These are phyloP conservation scores for Hanleya hanleyi DNA, from an alignment of 2,888 invertebrate species.

Conservation along the genomic window DNA sequence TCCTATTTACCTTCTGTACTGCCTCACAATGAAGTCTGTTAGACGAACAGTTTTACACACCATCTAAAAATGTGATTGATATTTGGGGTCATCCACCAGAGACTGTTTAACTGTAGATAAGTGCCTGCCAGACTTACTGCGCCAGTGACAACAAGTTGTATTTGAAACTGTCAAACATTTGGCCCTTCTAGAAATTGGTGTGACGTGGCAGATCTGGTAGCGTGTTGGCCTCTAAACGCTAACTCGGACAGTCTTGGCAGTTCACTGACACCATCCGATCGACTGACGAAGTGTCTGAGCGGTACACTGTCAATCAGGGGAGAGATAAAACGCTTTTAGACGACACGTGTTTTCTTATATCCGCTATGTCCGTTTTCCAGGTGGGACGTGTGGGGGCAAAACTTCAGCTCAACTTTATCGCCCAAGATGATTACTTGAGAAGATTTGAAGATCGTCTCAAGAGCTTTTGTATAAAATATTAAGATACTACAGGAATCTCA, in stretches of 20 bases:
- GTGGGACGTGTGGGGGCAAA: background rate
- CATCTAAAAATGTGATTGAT: too few relatives aligned
- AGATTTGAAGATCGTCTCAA: too few relatives aligned
- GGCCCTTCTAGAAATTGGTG: background rate
- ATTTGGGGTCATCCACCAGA: too few relatives aligned
- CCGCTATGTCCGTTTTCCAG: background rate
- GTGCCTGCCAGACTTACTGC: too few relatives aligned
- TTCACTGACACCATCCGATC: background rate
- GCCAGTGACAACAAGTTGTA: too few relatives aligned
- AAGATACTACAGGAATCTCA: too few relatives aligned
- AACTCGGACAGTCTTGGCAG: background rate
- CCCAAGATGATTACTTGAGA: background rate
- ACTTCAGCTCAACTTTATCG: background rate
- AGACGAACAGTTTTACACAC: too few relatives aligned
- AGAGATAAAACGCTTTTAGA: background rate
- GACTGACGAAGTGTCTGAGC: background rate
- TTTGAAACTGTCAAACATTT: too few relatives aligned
- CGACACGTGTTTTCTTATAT: background rate
- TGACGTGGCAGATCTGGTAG: background rate
- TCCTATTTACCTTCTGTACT: too few relatives aligned
- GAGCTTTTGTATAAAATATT: too few relatives aligned
- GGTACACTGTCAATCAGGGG: slow-evolving; percentile 1
- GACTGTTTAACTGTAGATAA: too few relatives aligned
- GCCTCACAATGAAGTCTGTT: too few relatives aligned
- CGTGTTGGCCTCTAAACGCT: background rate